Conservation (phyloP, 2,888 invertebrate species). For the Hoplodrina blanda region DNA sequence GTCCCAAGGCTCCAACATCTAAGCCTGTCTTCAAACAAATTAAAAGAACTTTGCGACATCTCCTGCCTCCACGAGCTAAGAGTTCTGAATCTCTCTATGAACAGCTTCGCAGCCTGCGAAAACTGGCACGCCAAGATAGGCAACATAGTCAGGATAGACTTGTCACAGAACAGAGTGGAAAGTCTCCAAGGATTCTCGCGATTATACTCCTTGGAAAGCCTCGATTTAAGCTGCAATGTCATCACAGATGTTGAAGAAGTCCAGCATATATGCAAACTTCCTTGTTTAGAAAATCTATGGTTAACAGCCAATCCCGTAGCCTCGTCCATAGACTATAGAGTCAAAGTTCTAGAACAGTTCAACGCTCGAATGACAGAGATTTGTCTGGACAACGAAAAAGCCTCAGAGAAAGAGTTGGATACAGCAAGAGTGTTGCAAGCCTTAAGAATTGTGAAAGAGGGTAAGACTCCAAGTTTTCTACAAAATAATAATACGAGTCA, state of each 20-base stretch:
- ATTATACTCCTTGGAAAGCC: conserved; percentile 95
- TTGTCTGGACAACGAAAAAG: conserved; percentile 96
- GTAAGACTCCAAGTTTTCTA: conserved; percentile 91
- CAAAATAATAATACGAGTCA: conserved; percentile 87
- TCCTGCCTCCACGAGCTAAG: conserved; percentile 94
- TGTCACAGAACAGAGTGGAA: conserved; percentile 96
- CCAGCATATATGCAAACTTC: conserved; percentile 94
- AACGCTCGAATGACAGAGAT: conserved; percentile 95
- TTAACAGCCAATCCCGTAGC: conserved; percentile 97
- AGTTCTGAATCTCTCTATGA: conserved; percentile 94
- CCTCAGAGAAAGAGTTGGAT: conserved; percentile 97
- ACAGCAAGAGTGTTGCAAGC: conserved; percentile 98
- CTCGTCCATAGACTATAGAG: conserved; percentile 96
- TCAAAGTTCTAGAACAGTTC: conserved; percentile 97
- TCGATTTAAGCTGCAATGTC: conserved; percentile 96
- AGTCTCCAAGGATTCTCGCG: conserved; percentile 94
- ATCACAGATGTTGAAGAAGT: conserved; percentile 96
- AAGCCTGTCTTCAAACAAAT: conserved; percentile 94
- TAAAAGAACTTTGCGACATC: conserved; percentile 94
- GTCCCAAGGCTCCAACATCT: conserved; percentile 93
- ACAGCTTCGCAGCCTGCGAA: conserved; percentile 93
- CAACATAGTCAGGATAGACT: conserved; percentile 95
- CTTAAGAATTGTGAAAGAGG: conserved; percentile 94
- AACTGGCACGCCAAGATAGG: conserved; percentile 96
- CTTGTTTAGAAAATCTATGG: conserved; percentile 96